Base-by-base conservation (phyloP, 2,888 invertebrate species). In the Drosophila mettleri region DNA sequence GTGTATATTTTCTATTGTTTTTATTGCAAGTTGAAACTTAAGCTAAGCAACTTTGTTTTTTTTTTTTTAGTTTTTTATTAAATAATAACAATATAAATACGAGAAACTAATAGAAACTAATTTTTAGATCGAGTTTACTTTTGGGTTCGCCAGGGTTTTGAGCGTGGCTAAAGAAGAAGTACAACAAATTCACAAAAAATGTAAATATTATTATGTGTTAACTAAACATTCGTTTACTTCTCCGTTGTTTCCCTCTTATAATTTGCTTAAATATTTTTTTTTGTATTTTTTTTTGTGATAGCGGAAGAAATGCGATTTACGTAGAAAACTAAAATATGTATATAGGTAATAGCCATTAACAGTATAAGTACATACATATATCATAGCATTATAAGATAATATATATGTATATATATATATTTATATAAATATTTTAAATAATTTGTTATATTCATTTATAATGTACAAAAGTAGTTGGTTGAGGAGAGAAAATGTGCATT, bases 291-390 rank as follows among this genome's bases (percentile, higher is more conserved):
- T 64, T 69, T 65, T 36, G 49, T 74, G 71, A 67, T 76, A 75
- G 82, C 90, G 89, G 90, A 89, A 89, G 89, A 89, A 88, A 90
- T 89, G 88, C 89, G 89, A 89, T 89, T 89, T 75, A 81, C 69
- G 72, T 75, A 73, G 76, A 77, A 74, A 82, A 75, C 78, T 84
- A 77, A 78, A 76, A 66, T 72, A 51, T 63, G 8, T 51, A 33
- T 69, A 51, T 57, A 38, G 55, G 61, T 52, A 53, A 59, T 45
- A 45, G 54, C 59, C 36, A 45, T 57, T 72, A 57, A 69, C 72
- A 41, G 24, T 69, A 52, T 46, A 71, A 20, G 39, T 62, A 62
- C 63, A 63, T 29, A 60, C 45, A 60, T 60, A 73, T 71, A 60
- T 74, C 39, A 20, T 43, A 48, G 51, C 36, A 31, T 14, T 48